A percentile compares a stretch with the other conserved stretches of the same genome.
These are phyloP conservation scores for Poeciliopsis turneri DNA, from an alignment of 2,797 vertebrate species.

Conservation along the genomic window DNA sequence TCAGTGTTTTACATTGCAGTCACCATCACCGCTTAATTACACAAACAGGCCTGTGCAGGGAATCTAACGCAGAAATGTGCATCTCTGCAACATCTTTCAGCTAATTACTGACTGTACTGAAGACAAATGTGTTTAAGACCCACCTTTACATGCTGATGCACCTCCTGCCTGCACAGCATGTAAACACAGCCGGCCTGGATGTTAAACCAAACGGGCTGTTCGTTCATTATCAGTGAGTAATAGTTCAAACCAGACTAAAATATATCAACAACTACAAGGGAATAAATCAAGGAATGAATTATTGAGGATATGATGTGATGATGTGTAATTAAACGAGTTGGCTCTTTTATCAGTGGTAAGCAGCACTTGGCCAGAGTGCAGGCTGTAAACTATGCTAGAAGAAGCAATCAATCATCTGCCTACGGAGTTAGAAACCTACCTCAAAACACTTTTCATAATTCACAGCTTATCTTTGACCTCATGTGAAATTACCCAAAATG, in stretches of 20 bases:
- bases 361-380: no score
- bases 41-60: slow-evolving; percentile 28
- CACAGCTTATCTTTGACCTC: not conserved
- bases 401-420: not conserved
- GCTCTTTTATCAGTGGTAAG: not conserved
- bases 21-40: slow-evolving; percentile 59
- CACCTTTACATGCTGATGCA: slow-evolving; percentile 48
- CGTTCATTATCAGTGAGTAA: not conserved
- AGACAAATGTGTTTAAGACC: slow-evolving; percentile 58
- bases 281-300: slow-evolving; percentile 3
- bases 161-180: slow-evolving; percentile 10
- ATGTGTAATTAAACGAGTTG: slow-evolving; percentile 1
- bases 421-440: not conserved
- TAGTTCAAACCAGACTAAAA: not conserved
- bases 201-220: not conserved
- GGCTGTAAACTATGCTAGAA: not conserved
- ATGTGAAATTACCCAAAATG: not conserved
- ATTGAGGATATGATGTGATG: slow-evolving; percentile 11
- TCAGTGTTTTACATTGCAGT: slow-evolving; percentile 56
- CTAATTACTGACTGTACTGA: slow-evolving; percentile 56
- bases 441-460: not conserved
- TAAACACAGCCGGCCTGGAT: slow-evolving; percentile 6
- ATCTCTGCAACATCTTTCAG: slow-evolving; percentile 56
- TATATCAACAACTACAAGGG: not conserved
- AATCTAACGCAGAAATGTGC: slow-evolving; percentile 47